These are phyloP conservation scores for Tipula vernalis DNA, from an alignment of 2,888 invertebrate species.

Conservation along the genomic window DNA sequence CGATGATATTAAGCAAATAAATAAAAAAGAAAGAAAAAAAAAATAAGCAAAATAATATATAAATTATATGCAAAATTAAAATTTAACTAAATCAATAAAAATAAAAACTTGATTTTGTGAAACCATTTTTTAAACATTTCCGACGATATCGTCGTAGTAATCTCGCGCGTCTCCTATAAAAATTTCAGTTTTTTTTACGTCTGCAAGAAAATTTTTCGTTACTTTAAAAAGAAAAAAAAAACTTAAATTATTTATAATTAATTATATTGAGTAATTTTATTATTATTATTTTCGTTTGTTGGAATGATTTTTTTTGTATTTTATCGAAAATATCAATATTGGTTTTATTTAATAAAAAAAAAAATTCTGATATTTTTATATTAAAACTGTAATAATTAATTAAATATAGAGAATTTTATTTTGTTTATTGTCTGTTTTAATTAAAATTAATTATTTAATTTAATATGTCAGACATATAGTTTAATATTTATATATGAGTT, in stretches of 20 bases:
- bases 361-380: not conserved
- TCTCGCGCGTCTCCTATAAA: not conserved
- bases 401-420: not conserved
- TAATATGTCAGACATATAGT: not conserved
- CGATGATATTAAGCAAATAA: not conserved
- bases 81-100: not conserved
- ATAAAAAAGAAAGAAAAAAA: not conserved
- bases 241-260: not conserved
- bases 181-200: not conserved
- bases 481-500: not conserved
- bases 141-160: not conserved
- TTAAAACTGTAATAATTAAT: not conserved
- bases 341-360: not conserved
- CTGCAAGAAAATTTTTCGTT: constrained; percentile 4
- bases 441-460: not conserved
- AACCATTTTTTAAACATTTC: not conserved
- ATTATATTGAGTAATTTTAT: not conserved
- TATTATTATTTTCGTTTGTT: not conserved
- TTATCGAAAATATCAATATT: not conserved
- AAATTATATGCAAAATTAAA: not conserved
- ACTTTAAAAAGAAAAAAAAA: not conserved
- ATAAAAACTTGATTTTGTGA: not conserved
- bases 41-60: not conserved
- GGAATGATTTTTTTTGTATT: not conserved
- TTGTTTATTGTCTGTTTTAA: not conserved